Conservation (phyloP, 2,113 vertebrate genomes). For the Antennarius striatus region DNA sequence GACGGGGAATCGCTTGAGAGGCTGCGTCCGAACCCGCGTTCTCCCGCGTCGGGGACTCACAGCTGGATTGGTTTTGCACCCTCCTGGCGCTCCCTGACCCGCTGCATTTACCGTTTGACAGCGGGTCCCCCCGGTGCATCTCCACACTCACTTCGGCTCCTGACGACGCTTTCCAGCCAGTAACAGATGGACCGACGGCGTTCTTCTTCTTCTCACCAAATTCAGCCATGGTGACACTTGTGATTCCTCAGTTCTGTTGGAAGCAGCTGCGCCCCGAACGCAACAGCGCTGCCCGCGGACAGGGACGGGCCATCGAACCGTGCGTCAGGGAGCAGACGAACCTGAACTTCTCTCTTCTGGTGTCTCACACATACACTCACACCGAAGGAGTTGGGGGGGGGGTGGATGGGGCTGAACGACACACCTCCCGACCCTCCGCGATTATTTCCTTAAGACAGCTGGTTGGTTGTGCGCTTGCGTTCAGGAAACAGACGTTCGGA, state of each 20-base stretch:
- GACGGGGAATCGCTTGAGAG: conserved; percentile 79
- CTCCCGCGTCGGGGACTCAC: conserved; percentile 72
- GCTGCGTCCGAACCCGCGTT: conserved; percentile 70
- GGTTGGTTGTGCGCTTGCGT: conserved; percentile 40
- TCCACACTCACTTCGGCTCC: conserved; percentile 68
- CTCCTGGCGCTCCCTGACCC: conserved; percentile 61
- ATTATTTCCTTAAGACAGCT: conserved; percentile 31
- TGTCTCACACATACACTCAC: conserved; percentile 5
- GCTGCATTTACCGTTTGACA: conserved; percentile 90
- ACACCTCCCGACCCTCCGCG: conserved; percentile 39
- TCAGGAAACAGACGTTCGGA: conserved; percentile 17
- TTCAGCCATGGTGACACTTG: conserved; percentile 65
- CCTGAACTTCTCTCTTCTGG: conserved; percentile 34
- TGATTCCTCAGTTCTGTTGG: conserved; percentile 10
- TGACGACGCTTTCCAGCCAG: conserved; percentile 56
- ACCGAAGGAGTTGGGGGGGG: background rate
- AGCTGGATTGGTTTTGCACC: conserved; percentile 64
- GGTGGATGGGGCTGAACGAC: conserved; percentile 22
- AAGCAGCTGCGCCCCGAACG: conserved; percentile 17
- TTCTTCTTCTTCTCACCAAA: conserved; percentile 58
- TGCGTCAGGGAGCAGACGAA: conserved; percentile 42
- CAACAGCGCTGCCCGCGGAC: conserved; percentile 25
- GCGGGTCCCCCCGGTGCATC: conserved; percentile 67
- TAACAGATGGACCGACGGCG: conserved; percentile 50
- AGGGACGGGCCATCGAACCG: conserved; percentile 49